These are phyloP conservation scores for Leptobrachium leishanense DNA, from an alignment of 2,113 vertebrate species.

Conservation along the genomic window DNA sequence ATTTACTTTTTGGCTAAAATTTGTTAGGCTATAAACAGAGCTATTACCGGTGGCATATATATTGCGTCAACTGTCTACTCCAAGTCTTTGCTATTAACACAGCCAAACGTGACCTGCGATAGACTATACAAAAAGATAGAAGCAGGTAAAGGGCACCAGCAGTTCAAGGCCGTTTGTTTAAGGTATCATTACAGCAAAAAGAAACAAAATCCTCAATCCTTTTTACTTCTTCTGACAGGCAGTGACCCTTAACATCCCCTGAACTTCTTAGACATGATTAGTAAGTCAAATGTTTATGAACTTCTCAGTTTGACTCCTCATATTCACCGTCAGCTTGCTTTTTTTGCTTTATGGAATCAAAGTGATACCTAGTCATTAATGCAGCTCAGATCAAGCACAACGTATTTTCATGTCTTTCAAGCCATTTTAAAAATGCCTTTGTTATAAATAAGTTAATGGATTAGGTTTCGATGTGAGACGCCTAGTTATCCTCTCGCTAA, in stretches of 20 bases:
- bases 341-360: background rate
- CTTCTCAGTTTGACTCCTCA: slow-evolving; percentile 32
- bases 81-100: background rate
- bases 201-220: slow-evolving; percentile 54
- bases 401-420: background rate
- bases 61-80: too few relatives aligned
- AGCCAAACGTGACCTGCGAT: background rate
- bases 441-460: too few relatives aligned
- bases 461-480: too few relatives aligned
- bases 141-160: slow-evolving; percentile 25
- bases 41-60: too few relatives aligned
- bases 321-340: slow-evolving; percentile 10
- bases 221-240: slow-evolving; percentile 48
- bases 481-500: too few relatives aligned
- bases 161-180: slow-evolving; percentile 54
- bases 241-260: slow-evolving; percentile 54
- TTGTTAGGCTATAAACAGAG: too few relatives aligned
- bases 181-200: slow-evolving; percentile 58
- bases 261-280: slow-evolving; percentile 56
- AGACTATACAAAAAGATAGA: background rate
- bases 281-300: slow-evolving; percentile 53
- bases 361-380: background rate
- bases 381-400: background rate
- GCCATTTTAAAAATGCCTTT: background rate
- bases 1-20: too few relatives aligned